Evolutionary conservation across 2,113 vertebrate species (phyloP), one percentile per base, ranked within the genome.

Genomic region (Corydoras sp.): DNA sequence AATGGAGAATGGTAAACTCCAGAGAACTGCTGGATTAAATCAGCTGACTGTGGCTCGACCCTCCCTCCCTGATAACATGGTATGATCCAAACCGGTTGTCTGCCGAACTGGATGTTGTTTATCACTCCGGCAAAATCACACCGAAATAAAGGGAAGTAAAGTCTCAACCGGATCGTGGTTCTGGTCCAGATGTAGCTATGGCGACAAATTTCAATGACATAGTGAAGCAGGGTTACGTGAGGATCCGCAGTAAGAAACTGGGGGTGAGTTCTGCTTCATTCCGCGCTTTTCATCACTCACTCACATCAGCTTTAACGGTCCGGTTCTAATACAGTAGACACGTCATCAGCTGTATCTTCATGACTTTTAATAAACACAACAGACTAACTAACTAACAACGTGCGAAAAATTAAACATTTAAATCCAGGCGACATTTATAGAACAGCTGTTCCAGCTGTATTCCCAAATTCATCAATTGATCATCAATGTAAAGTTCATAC

Each of bases 131-230:
- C 66, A 58, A 67, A 49, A 78, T 75, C 78, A n/a, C 13, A 62
- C 65, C 29, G 11, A 29, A 18, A 15, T 61, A 59, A 73, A 53
- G 70, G 59, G 53, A 65, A 76, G 71, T 43, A 62, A 71, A 63
- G 72, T 77, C 80, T 78, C 65, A 76, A 69, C 73, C 15, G 69
- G 81, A 81, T 58, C 81, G 77, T 75, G 35, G 35, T 43, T 43
- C 35, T 8, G 35, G 35, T 43, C 35, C 35, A 43, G 35, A 43
- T 43, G 35, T 5, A 43, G 35, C 4, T 86, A 97, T 98, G 96
- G 96, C 96, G 89, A 97, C 95, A 86, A 98, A 97, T 93, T 98
- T 98, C 90, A 98, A 98, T 85, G 96, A 98, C 83, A 97, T 98
- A 84, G 95, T 98, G 82, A 98, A 98, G 86, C 96, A 98, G 86